Base-by-base conservation (phyloP, 2,113 vertebrate species). In the Puntigrus tetrazona region DNA sequence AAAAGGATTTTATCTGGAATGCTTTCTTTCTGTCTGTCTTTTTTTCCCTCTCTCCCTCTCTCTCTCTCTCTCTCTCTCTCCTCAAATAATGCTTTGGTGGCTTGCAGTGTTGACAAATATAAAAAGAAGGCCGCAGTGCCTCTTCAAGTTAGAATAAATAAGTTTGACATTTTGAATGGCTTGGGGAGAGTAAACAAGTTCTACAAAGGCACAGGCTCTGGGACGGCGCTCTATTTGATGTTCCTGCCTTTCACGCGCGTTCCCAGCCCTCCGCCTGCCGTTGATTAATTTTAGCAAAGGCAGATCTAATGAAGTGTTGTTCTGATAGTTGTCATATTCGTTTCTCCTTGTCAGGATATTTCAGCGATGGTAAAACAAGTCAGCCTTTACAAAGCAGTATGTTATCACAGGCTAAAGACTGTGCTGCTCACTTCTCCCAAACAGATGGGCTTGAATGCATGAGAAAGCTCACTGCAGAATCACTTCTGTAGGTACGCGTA, bases 161-260 rank as follows among this genome's bases (percentile, higher is more conserved):
- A 55, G 76, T 89, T 78, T 88, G 89, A 90, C 86, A 88, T 90
- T 89, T 82, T 84, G 86, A 88, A 88, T 87, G 81, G 83, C 81
- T 84, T 7, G 47, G 47, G 82, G 85, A 86, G 85, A 80, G 85
- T 88, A 89, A 90, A 88, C 79, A 86, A 78, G 43, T 86, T 83
- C 82, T 79, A 69, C 70, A 86, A 87, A 88, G 78, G 79, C 81
- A 1, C 55, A 65, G n/a, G 65, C 85, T 72, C 83, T 78, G 50
- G 75, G 82, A 87, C 50, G 29, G 72, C 34, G 9, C 73, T 55
- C 20, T 84, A 78, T 86, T 89, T 87, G 59, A 89, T 86, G 86
- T 83, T 67, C 43, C 45, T 43, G 80, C 57, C 82, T 85, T 88
- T 73, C 61, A 72, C 65, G 63, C 75, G 74, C 31, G 7, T 78